Base-by-base conservation (phyloP, 2,797 vertebrate genomes). In the Acomys russatus region DNA sequence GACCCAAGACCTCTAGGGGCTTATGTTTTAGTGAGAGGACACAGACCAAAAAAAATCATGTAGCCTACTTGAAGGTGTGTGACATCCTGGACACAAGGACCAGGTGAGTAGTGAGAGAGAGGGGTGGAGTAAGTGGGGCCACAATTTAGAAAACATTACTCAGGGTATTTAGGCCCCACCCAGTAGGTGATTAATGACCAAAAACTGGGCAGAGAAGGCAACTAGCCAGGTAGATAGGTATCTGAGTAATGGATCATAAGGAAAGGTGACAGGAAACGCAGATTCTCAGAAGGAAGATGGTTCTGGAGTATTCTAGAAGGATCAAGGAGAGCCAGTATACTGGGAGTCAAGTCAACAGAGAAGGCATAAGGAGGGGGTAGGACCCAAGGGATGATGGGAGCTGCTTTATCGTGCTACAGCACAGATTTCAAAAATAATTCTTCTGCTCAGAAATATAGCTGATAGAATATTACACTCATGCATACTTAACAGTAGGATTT, bases 401-500 rank as follows among this genome's bases (percentile, higher is more conserved):
- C 4, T 28, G 84, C 35, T 70, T 66, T 85, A 3, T 30, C 38
- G 33, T 30, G 17, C 33, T 83, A 66, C 1, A 83, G 44, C 56
- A 79, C 0, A 88, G 66, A 12, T 6, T 80, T 87, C 25, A 84
- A 92, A 85, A 68, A 38, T 38, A 85, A 97, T 78, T 63, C 28
- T 28, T 92, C 66, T 73, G 35, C 77, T 96, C 59, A 89, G 82
- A 95, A 94, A 49, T 49, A 51, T 18, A 73, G 86, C 54, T 44
- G 74, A 35, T 64, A 85, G 49, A 79, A 86, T n/a, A 82, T 44
- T 6, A 28, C 63, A 80, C 76, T 94, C 51, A 70, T 88, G 79
- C 86, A 49, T 54, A 38, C 49, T 68, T 35, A 87, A 90, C 56
- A 61, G 17, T 85, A 78, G 86, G 83, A 83, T 87, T 94, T 97